phyloP scores from a whole-genome alignment of 2,797 vertebrate genomes.

The Simalia tracyae region DNA sequence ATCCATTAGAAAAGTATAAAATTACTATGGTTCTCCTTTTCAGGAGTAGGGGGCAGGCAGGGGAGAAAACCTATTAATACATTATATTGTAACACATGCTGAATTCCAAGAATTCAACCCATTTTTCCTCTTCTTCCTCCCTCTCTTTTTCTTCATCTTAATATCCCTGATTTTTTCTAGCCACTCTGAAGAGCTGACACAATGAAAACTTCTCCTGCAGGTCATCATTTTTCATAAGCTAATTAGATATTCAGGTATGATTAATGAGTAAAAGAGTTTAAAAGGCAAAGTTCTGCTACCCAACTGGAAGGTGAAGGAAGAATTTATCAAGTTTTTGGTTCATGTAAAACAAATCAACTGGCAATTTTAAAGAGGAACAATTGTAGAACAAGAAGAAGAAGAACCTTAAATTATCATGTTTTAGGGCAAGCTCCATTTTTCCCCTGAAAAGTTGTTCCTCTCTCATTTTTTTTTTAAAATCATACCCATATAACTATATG shows the following conservation, averaged over 20 bases:
- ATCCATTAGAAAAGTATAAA: neutral
- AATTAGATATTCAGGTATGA: conserved; percentile 24
- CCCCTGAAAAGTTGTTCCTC: neutral
- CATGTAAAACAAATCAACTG: conserved; percentile 15
- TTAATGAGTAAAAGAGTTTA: conserved; percentile 35
- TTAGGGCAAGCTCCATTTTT: conserved; percentile 1
- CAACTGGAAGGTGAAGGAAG: neutral
- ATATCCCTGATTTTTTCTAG: conserved; percentile 17
- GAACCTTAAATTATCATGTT: neutral
- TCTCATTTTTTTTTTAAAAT: neutral
- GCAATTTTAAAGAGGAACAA: neutral
- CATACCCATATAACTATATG: neutral
- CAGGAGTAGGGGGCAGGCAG: conserved; percentile 7
- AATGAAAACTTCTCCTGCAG: conserved; percentile 32
- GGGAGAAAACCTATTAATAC: neutral
- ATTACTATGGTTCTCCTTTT: conserved; percentile 18
- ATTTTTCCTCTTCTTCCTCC: conserved; percentile 14
- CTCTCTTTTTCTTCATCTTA: neutral
- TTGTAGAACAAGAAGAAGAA: neutral
- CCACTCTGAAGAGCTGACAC: conserved; percentile 19
- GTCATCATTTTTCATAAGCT: conserved; percentile 44
- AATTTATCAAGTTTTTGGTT: conserved; percentile 27
- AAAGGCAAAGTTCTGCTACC: conserved; percentile 27
- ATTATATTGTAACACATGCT: conserved; percentile 26
- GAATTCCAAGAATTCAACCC: conserved; percentile 34